Conservation (phyloP, 2,113 vertebrate genomes). For the Abramis brama region DNA sequence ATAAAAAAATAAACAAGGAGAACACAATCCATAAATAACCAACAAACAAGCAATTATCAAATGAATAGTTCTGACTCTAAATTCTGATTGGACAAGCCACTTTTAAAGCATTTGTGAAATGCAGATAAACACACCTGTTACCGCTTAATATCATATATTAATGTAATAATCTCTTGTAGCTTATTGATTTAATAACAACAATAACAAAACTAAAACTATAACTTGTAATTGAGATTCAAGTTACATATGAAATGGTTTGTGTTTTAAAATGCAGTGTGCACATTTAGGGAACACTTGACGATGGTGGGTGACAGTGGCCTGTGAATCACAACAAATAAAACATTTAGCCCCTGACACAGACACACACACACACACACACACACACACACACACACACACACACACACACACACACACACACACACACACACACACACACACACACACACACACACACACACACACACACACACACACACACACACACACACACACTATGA, state of each 20-base stretch:
- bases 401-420: too few relatives aligned
- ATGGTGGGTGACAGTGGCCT: constrained; percentile 49
- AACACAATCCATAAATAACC: background rate
- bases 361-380: constrained; percentile 23
- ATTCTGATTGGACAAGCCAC: background rate
- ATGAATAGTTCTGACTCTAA: background rate
- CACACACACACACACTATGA: constrained; percentile 11
- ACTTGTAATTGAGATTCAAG: background rate
- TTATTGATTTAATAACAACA: background rate
- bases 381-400: too few relatives aligned
- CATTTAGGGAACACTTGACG: constrained; percentile 70
- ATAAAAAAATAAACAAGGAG: background rate
- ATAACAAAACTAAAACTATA: background rate
- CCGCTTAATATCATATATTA: background rate
- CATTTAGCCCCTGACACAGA: constrained; percentile 61
- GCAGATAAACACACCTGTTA: background rate
- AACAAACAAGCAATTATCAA: background rate
- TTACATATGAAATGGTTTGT: constrained; percentile 10
- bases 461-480: background rate
- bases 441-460: too few relatives aligned
- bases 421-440: too few relatives aligned
- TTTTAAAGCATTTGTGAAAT: background rate
- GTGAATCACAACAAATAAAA: constrained; percentile 66
- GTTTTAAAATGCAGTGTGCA: constrained; percentile 37
- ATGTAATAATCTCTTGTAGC: background rate